These are phyloP conservation scores for Melipona beecheii DNA, from an alignment of 2,888 invertebrate species.

Conservation along the genomic window DNA sequence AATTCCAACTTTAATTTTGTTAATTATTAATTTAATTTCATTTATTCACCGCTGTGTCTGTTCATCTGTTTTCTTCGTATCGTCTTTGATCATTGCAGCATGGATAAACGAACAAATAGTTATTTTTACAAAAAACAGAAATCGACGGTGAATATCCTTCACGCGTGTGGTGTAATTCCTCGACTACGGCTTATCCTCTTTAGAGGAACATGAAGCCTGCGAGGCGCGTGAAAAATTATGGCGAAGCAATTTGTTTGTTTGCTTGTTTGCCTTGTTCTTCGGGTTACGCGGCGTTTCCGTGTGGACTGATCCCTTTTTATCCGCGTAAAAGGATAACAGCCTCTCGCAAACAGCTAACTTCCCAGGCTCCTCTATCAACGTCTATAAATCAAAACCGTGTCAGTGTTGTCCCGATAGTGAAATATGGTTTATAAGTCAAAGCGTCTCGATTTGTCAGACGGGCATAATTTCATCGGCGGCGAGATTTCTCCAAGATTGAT, in stretches of 20 bases:
- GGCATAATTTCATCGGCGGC: neutral
- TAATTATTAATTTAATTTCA: too few species aligned
- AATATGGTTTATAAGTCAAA: slow-evolving; percentile 3
- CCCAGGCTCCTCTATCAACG: neutral
- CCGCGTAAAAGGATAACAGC: slow-evolving; percentile 6
- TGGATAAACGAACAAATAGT: too few species aligned
- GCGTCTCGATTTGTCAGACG: neutral
- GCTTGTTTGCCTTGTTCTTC: neutral
- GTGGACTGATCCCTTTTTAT: slow-evolving; percentile 2
- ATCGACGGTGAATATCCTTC: too few species aligned
- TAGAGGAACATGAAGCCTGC: neutral
- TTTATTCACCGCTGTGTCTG: too few species aligned
- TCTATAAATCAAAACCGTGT: slow-evolving; percentile 7
- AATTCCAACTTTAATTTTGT: too few species aligned
- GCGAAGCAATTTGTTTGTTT: neutral
- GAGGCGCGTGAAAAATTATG: neutral
- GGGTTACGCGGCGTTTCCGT: neutral
- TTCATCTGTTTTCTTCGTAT: too few species aligned
- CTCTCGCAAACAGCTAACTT: slow-evolving; percentile 12
- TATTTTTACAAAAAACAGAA: too few species aligned
- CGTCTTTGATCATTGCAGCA: too few species aligned
- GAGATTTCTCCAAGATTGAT: neutral
- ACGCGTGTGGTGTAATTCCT: too few species aligned
- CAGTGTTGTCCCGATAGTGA: neutral
- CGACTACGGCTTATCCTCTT: too few species aligned